phyloP scores from a whole-genome alignment of 1,140 invertebrate species.

The Formica selysi region DNA sequence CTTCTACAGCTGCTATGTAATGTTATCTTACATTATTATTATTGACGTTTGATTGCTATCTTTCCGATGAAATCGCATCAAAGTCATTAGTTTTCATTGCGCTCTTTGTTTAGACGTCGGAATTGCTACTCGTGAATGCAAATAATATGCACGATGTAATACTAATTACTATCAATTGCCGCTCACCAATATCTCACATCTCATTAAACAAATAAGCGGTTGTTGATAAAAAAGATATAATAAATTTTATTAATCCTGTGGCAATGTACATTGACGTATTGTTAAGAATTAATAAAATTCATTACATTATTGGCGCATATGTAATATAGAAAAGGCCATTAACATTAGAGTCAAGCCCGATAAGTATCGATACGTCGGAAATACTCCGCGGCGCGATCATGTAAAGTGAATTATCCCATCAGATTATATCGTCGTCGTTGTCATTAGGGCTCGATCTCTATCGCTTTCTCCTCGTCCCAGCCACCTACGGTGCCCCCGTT shows the following conservation, averaged over 20 bases:
- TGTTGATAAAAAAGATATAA: neutral
- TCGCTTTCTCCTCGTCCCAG: slow-evolving; percentile 69
- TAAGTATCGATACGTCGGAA: slow-evolving; percentile 12
- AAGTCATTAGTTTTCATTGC: slow-evolving; percentile 46
- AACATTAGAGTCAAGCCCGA: slow-evolving; percentile 8
- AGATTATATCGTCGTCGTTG: slow-evolving; percentile 75
- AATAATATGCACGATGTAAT: neutral
- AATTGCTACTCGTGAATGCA: slow-evolving; percentile 3
- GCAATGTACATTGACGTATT: neutral
- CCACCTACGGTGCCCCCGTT: slow-evolving; percentile 77
- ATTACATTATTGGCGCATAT: neutral
- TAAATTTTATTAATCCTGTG: neutral
- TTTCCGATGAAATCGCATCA: neutral
- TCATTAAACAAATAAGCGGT: neutral
- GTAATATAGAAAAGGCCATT: neutral
- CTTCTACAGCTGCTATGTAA: neutral
- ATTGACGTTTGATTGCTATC: slow-evolving; percentile 11
- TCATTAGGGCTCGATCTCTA: slow-evolving; percentile 74
- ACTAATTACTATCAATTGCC: slow-evolving; percentile 9
- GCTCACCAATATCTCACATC: neutral
- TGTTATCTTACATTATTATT: slow-evolving; percentile 26
- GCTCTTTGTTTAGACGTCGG: slow-evolving; percentile 15
- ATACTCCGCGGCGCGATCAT: slow-evolving; percentile 62
- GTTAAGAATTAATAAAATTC: no score
- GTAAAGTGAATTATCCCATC: slow-evolving; percentile 73